Evolutionary conservation across 2,888 invertebrate genomes (phyloP), one percentile per base, ranked within the genome.

Genomic region (Mythimna lalbum): DNA sequence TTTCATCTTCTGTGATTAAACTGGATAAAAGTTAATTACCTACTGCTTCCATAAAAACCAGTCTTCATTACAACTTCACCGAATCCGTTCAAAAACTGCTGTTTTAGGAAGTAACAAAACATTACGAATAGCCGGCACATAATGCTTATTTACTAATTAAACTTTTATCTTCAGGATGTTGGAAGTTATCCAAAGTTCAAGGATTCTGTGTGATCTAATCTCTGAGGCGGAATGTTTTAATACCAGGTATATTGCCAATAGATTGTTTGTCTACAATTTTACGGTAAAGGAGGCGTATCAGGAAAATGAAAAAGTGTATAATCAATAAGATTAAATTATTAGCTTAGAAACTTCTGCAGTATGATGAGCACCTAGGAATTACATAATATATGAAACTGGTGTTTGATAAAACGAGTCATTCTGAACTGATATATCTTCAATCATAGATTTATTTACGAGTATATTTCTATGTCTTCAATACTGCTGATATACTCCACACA

Each of bases 121-220:
- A 59, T 69, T 62, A 65, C 31, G 62, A 60, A n/a, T 52, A 5
- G 10, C 61, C 49, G 61, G 56, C 33, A 53, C 55, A 49, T 65
- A 66, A 52, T 69, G 27, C 56, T 76, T 78, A 66, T 73, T 81
- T 78, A 70, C 68, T 70, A 63, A 72, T 73, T 73, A 71, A 69
- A 72, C 36, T 63, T 56, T 60, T 78, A 68, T 63, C 56, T 66
- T 36, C 72, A 69, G 72, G 72, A 71, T 83, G 55, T 79, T 61
- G 65, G 63, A 49, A 52, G 23, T 62, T 68, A 55, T 64, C 50
- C 67, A 85, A 82, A 83, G 83, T 82, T 83, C 83, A 83, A 85
- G 83, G 83, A 21, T 59, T 27, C 27, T 19, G 69, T 63, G 33
- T 64, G 80, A 84, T 83, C 33, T 82, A 73, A 82, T 82, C 73